These are phyloP conservation scores for Vulpes lagopus DNA, from an alignment of 2,113 vertebrate species.

Conservation along the genomic window DNA sequence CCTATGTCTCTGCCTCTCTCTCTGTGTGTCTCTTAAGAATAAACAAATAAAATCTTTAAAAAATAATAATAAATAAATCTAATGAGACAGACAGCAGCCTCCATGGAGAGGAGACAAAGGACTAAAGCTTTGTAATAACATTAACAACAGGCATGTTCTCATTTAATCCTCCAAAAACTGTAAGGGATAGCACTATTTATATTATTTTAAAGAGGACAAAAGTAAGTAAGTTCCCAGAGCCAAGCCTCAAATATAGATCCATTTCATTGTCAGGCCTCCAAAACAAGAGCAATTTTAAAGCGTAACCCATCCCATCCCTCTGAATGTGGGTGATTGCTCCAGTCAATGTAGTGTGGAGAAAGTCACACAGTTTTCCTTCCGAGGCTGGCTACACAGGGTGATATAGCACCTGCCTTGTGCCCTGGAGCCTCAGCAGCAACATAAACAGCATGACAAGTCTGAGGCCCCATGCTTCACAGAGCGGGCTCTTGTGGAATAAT, in stretches of 20 bases:
- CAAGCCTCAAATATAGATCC: neutral
- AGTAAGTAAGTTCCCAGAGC: neutral
- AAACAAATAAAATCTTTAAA: no score
- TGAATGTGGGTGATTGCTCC: neutral
- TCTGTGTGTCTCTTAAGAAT: no score
- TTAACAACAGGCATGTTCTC: no score
- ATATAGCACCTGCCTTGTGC: accelerated
- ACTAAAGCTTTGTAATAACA: neutral
- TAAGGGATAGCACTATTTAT: accelerated
- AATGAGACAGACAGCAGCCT: neutral
- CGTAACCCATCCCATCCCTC: accelerated
- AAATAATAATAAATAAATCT: neutral
- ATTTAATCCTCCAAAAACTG: neutral
- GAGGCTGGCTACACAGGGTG: accelerated
- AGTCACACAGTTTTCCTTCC: neutral
- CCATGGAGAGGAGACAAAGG: neutral
- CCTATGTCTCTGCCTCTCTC: no score
- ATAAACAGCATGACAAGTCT: accelerated
- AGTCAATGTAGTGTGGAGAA: accelerated
- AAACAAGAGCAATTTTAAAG: neutral
- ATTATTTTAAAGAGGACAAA: neutral
- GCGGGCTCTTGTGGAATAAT: accelerated
- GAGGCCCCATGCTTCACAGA: accelerated
- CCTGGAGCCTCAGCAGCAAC: neutral
- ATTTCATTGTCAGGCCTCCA: no score